Percentiles rank a stretch among this genome's conserved stretches.
phyloP scores from a whole-genome alignment of 2,888 invertebrate genomes.

The Hoplodrina ambigua region DNA sequence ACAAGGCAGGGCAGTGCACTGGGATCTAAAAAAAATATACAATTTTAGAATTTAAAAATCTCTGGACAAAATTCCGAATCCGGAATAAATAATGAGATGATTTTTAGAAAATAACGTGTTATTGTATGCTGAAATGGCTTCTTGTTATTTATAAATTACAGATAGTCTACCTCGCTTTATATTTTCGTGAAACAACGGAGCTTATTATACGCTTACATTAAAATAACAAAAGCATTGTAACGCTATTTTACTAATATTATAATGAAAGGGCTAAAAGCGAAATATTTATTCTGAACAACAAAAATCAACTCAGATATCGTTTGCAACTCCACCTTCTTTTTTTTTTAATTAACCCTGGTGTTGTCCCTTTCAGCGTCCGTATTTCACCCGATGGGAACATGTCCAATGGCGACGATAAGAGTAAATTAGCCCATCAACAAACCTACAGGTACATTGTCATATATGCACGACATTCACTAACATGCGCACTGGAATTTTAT shows the following conservation, averaged over 20 bases:
- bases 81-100: no score
- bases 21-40: no score
- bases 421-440: conserved; percentile 93
- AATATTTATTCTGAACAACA: conserved; percentile 10
- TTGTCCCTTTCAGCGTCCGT: conserved; percentile 91
- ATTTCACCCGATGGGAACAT: conserved; percentile 91
- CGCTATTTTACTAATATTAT: no score
- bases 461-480: conserved; percentile 66
- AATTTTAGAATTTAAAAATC: no score
- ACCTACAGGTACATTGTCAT: conserved; percentile 92
- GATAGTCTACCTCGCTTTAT: no score
- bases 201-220: no score
- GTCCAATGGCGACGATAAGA: conserved; percentile 92
- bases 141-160: no score
- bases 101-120: no score
- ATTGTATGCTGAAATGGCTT: no score
- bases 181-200: no score
- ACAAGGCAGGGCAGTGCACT: not conserved
- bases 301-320: conserved; percentile 5
- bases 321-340: conserved; percentile 65
- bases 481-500: conserved; percentile 60
- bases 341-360: conserved; percentile 86
- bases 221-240: no score
- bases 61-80: no score
- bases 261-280: not conserved